A percentile compares a stretch with the other conserved stretches of the same genome.
phyloP scores from a whole-genome alignment of 2,113 vertebrate species.

The Hemibagrus wyckioides region DNA sequence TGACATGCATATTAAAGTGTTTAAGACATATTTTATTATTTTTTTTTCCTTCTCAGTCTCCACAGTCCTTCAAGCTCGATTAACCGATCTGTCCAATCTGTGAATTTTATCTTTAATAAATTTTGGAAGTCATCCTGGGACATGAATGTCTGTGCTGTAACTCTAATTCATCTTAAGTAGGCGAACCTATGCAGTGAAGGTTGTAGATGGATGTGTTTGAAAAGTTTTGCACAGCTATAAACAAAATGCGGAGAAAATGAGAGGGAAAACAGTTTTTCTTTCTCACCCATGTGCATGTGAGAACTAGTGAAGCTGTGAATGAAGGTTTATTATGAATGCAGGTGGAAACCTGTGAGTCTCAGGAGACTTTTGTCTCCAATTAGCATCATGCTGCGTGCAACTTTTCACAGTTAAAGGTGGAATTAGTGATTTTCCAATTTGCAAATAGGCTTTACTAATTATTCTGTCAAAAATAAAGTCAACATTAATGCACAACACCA shows the following conservation, averaged over 20 bases:
- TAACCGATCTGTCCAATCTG: not conserved
- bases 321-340: not conserved
- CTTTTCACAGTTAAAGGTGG: not conserved
- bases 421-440: not conserved
- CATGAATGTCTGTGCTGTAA: not conserved
- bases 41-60: not conserved
- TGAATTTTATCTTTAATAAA: too few relatives aligned
- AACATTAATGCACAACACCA: slow-evolving; percentile 9
- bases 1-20: not conserved
- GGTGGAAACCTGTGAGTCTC: not conserved
- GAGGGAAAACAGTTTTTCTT: not conserved
- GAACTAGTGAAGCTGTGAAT: slow-evolving; percentile 16
- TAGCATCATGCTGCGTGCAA: not conserved
- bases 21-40: slow-evolving; percentile 4
- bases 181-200: not conserved
- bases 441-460: not conserved
- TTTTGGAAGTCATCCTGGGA: not conserved
- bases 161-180: not conserved
- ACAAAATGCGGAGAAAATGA: not conserved
- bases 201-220: not conserved
- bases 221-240: not conserved
- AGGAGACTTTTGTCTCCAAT: not conserved
- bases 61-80: not conserved
- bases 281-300: not conserved
- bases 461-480: slow-evolving; percentile 2